These are phyloP conservation scores for Ceramica pisi DNA, from an alignment of 2,888 invertebrate genomes.

Conservation along the genomic window DNA sequence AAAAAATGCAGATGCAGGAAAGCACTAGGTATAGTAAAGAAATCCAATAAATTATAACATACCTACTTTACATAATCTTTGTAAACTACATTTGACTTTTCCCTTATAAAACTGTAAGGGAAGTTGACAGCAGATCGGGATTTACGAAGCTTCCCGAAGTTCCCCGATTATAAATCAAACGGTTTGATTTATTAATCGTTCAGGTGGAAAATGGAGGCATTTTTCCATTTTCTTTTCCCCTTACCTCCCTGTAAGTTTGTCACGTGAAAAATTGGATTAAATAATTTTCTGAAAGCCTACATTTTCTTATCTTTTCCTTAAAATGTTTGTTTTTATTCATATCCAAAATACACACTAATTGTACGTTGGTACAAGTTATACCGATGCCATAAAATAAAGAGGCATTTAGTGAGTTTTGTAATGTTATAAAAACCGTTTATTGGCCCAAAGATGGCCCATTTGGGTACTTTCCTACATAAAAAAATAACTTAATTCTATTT, in stretches of 20 bases:
- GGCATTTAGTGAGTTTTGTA: too few relatives aligned
- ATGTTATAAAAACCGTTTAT: too few relatives aligned
- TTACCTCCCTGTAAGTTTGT: constrained; percentile 20
- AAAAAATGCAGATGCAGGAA: too few relatives aligned
- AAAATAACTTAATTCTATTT: too few relatives aligned
- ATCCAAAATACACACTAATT: not conserved
- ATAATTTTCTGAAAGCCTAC: constrained; percentile 2
- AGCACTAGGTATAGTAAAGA: too few relatives aligned
- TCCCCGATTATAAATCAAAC: constrained; percentile 54
- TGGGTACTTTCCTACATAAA: too few relatives aligned
- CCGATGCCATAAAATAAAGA: too few relatives aligned
- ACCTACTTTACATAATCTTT: constrained; percentile 14
- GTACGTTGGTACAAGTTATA: too few relatives aligned
- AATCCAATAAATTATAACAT: constrained; percentile 14
- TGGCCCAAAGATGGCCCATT: too few relatives aligned
- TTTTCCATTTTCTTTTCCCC: constrained; percentile 34
- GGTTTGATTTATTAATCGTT: constrained; percentile 48
- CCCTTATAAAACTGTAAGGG: constrained; percentile 15
- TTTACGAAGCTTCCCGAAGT: constrained; percentile 45
- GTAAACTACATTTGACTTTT: constrained; percentile 28
- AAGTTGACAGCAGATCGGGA: constrained; percentile 21
- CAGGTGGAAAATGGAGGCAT: constrained; percentile 44
- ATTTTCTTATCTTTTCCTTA: not conserved
- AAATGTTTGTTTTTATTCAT: not conserved
- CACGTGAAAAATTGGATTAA: constrained; percentile 29